Evolutionary conservation across 2,797 vertebrate species (phyloP), one percentile per base, ranked within the genome.

Genomic region (Crenuchus spilurus): DNA sequence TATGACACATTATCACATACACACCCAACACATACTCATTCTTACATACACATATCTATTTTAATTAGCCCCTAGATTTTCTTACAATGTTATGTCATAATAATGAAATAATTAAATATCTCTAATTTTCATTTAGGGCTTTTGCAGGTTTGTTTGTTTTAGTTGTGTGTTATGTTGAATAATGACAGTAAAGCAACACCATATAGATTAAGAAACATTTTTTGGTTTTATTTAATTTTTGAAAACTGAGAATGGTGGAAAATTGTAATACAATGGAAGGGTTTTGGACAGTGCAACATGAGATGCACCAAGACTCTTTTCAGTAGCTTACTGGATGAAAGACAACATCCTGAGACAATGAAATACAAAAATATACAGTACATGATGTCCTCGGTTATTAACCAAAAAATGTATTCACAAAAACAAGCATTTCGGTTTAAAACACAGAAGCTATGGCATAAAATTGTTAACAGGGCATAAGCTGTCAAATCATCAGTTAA

Each of bases 341-440:
- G 41, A 64, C 28, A 16, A 74, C 42, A 64, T 73, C 70, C 70
- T 64, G 61, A 74, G 28, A 49, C 18, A 49, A 48, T 42, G 14
- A 28, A 39, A 13, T 49, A 57, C 42, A 66, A 39, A 74, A 14
- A 14, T 35, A 33, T 51, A 68, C 55, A 68, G 44, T 75, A 61
- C 55, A 44, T n/a, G 10, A 55, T 30, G 14, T 30, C 13, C 31
- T 10, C 51, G 31, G 3, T 35, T 3, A 35, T 35, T 3, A 31
- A 54, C 3, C 55, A 37, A 18, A 7, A 57, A 57, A 8, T 13
- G 9, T 6, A 1, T 9, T 20, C n/a, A 18, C 2, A 49, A 49
- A 49, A 51, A 51, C 28, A 26, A 20, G 16, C 31, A 20, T 1
- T 11, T 54, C n/a, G n/a, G 3, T 13, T 14, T 2, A 51, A 46